A percentile compares a stretch with the other conserved stretches of the same genome.
Evolutionary conservation across 2,797 vertebrate genomes (phyloP).

Genomic region (Darevskia mixta): DNA sequence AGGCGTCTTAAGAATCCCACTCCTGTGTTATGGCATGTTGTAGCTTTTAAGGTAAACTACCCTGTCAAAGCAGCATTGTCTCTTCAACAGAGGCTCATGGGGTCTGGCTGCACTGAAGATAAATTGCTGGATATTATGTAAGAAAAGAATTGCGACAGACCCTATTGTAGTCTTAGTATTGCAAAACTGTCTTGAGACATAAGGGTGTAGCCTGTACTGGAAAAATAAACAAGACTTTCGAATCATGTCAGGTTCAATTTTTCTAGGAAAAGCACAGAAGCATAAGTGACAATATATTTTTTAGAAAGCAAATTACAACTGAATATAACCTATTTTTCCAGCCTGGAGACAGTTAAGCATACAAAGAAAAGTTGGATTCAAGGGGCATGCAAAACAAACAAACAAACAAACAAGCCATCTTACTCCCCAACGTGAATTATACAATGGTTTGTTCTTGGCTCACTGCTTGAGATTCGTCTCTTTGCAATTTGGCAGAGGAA

Average conservation of each 20-base stretch:
- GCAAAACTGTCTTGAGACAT: constrained; percentile 37
- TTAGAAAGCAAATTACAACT: background rate
- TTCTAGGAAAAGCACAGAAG: constrained; percentile 35
- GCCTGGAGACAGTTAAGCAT: background rate
- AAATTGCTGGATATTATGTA: background rate
- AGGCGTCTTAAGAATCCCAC: background rate
- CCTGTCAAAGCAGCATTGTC: background rate
- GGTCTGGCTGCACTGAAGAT: background rate
- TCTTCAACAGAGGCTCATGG: constrained; percentile 23
- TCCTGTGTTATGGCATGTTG: background rate
- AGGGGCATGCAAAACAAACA: background rate
- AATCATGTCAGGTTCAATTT: constrained; percentile 43
- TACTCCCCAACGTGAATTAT: background rate
- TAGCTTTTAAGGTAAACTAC: background rate
- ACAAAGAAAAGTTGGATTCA: background rate
- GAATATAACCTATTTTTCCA: background rate
- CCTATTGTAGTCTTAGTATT: constrained; percentile 46
- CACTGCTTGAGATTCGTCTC: too few relatives aligned
- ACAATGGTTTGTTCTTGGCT: background rate
- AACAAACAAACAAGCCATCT: background rate
- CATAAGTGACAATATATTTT: constrained; percentile 24
- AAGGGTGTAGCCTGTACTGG: constrained; percentile 28
- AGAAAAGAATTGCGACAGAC: background rate
- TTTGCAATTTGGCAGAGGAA: too few relatives aligned
- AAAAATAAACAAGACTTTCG: constrained; percentile 23